Evolutionary conservation across 2,797 vertebrate species (phyloP), one percentile per base, ranked within the genome.

Genomic region (Phoeniculus purpureus): DNA sequence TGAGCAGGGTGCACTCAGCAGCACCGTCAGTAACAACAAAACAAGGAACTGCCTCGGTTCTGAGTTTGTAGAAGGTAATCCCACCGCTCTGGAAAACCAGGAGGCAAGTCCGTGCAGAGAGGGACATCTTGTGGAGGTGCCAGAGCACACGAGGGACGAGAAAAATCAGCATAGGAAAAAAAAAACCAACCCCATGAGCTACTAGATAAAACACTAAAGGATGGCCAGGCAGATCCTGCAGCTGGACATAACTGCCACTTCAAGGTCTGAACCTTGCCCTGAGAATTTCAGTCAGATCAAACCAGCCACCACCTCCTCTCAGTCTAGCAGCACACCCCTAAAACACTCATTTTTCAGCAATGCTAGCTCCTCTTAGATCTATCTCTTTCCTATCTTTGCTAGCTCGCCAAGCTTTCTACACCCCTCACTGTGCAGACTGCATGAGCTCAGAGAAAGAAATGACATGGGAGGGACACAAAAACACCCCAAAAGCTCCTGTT

Each of bases 111-210:
- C 75, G 84, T 56, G 90, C 60, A 2, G 12, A 94, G 88, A 82
- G 93, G 82, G 94, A 92, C 94, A 95, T 50, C 94, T 96, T 91
- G 95, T 92, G 94, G 94, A 87, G 79, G 93, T 29, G 66, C 12
- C 75, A 90, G 55, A 75, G 81, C 75, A 87, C 45, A 92, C 65
- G 45, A 92, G 13, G 73, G 81, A 68, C 62, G 31, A 61, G 54
- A 91, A 91, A 43, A 79, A 60, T 17, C 54, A 70, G 29, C 16
- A 50, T 14, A 54, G 50, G 47, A 15, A n/a, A 90, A 86, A 66
- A 37, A 37, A 37, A 37, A 37, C 37, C 90, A 73, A 48, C 13
- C 13, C 34, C 54, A 74, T 6, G 3, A 37, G 40, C n/a, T 76
- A 9, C n/a, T 19, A 64, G 62, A 40, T 23, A 76, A 85, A 83